A percentile compares a stretch with the other conserved stretches of the same genome.
Evolutionary conservation across 2,888 invertebrate species (phyloP).

Genomic region (Drosophila helvetica): DNA sequence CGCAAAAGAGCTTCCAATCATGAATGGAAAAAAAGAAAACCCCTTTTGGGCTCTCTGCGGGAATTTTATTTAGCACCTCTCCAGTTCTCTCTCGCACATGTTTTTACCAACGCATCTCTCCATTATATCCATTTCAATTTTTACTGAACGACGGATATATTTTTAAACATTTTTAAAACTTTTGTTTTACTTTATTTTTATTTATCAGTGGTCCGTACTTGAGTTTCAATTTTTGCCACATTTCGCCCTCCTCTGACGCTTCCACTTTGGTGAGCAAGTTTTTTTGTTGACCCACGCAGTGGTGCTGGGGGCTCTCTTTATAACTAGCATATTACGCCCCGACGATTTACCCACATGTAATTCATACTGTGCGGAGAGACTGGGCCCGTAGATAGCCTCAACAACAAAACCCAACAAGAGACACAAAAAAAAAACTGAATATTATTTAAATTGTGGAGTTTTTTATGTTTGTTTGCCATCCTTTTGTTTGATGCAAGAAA

Average conservation of each 20-base stretch:
- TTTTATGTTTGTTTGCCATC: not conserved
- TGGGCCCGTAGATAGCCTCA: not conserved
- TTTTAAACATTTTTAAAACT: not conserved
- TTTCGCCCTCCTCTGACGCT: not conserved
- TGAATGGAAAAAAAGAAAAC: not conserved
- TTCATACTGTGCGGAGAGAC: slow-evolving; percentile 22
- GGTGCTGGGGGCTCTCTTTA: not conserved
- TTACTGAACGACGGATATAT: not conserved
- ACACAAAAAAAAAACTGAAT: not conserved
- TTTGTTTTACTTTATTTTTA: slow-evolving; percentile 5
- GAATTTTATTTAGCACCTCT: slow-evolving; percentile 27
- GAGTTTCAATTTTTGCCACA: slow-evolving; percentile 22
- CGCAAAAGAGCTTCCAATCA: slow-evolving; percentile 3
- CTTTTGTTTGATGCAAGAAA: not conserved
- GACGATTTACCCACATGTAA: slow-evolving; percentile 57
- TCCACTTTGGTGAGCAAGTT: not conserved
- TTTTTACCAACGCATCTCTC: not conserved
- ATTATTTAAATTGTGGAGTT: slow-evolving; percentile 5
- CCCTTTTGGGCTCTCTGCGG: not conserved
- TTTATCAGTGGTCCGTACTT: slow-evolving; percentile 7
- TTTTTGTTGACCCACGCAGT: slow-evolving; percentile 10
- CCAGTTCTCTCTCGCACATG: not conserved
- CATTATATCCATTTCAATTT: slow-evolving; percentile 27
- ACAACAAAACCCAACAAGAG: too few species aligned
- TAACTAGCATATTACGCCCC: slow-evolving; percentile 73